phyloP scores from a whole-genome alignment of 2,888 invertebrate genomes.

The Sturmia bella region DNA sequence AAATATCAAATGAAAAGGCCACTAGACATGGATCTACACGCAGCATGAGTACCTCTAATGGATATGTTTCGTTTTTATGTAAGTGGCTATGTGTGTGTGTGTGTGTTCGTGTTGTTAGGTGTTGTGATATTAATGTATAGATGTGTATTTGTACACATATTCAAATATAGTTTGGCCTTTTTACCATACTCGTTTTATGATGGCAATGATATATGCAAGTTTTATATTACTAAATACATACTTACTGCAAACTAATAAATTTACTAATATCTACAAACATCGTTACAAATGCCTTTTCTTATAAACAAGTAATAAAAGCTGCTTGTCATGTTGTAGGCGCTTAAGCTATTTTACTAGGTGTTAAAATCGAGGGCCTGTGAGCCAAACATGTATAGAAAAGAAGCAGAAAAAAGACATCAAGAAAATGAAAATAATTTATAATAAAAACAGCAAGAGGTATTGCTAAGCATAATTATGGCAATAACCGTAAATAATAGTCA shows the following conservation, averaged over 20 bases:
- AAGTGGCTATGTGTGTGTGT: background rate
- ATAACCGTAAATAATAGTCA: constrained; percentile 70
- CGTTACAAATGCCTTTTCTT: constrained; percentile 6
- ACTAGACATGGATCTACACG: no score
- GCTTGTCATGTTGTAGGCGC: constrained; percentile 56
- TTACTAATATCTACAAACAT: background rate
- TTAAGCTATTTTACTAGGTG: constrained; percentile 64
- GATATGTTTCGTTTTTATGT: no score
- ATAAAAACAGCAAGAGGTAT: constrained; percentile 58
- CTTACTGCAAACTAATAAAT: constrained; percentile 26
- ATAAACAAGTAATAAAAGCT: constrained; percentile 48
- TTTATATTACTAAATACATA: constrained; percentile 28
- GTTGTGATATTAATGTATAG: background rate
- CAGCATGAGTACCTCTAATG: no score
- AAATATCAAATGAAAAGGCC: no score
- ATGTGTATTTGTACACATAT: background rate
- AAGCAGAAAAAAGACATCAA: background rate
- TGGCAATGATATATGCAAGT: constrained; percentile 55
- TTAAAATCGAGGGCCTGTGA: constrained; percentile 52
- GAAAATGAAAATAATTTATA: constrained; percentile 45
- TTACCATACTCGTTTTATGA: constrained; percentile 35
- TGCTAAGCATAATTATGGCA: constrained; percentile 67
- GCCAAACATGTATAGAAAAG: constrained; percentile 1
- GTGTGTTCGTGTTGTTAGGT: background rate
- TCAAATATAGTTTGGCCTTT: constrained; percentile 48